Evolutionary conservation across 2,888 invertebrate species (phyloP).

Genomic region (Lasiommata megera): DNA sequence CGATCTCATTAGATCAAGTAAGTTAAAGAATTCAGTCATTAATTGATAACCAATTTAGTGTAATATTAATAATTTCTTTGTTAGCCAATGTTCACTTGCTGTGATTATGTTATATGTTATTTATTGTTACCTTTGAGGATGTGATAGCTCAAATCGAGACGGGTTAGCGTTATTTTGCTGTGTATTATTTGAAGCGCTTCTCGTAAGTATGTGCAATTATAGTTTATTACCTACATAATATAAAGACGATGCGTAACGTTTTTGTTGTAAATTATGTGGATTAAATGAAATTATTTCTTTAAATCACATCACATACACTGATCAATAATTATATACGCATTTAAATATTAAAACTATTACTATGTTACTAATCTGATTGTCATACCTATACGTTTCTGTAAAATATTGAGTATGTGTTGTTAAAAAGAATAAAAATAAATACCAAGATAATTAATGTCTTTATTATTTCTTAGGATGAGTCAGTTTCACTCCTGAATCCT

Average conservation of each 20-base stretch:
- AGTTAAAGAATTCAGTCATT: slow-evolving; percentile 76
- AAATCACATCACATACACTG: slow-evolving; percentile 54
- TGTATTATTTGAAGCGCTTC: slow-evolving; percentile 57
- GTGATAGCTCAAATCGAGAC: slow-evolving; percentile 73
- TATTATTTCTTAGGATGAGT: slow-evolving; percentile 12
- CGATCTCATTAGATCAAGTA: slow-evolving; percentile 79
- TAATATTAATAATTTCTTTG: slow-evolving; percentile 73
- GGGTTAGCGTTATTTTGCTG: slow-evolving; percentile 70
- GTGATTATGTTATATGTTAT: slow-evolving; percentile 80
- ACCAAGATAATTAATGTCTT: slow-evolving; percentile 55
- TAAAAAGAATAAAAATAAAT: slow-evolving; percentile 82
- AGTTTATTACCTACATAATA: slow-evolving; percentile 44
- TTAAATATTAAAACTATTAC: slow-evolving; percentile 73
- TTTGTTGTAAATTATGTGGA: slow-evolving; percentile 38
- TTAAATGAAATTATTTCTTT: slow-evolving; percentile 41
- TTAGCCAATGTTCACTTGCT: slow-evolving; percentile 80
- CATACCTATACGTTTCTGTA: slow-evolving; percentile 79
- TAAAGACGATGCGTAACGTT: slow-evolving; percentile 42
- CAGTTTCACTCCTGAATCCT: no score
- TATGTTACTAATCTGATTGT: slow-evolving; percentile 80
- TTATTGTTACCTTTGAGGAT: slow-evolving; percentile 74
- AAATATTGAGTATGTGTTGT: slow-evolving; percentile 83
- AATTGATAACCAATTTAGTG: slow-evolving; percentile 76
- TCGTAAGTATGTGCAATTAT: slow-evolving; percentile 55
- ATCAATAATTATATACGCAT: slow-evolving; percentile 69